Evolutionary conservation across 2,888 invertebrate species (phyloP), one percentile per base, ranked within the genome.

Genomic region (Aethes cnicana): DNA sequence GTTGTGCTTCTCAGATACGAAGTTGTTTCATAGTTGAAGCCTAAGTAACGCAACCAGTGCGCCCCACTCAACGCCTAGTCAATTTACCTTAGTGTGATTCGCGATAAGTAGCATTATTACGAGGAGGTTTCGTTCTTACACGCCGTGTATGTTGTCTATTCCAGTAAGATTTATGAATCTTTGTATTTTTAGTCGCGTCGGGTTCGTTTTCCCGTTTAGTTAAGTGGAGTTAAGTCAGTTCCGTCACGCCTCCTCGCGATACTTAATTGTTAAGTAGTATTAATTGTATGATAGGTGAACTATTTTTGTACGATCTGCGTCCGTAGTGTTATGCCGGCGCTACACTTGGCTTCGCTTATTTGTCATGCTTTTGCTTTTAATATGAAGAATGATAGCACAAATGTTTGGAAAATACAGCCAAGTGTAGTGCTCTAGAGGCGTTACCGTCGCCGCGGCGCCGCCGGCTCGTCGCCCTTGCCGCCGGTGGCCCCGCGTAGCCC

Each of bases 1-100:
- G n/a, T n/a, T n/a, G n/a, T n/a, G n/a, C n/a, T n/a, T n/a, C n/a
- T n/a, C n/a, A n/a, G n/a, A n/a, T n/a, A n/a, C n/a, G n/a, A n/a
- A n/a, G n/a, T n/a, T n/a, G n/a, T n/a, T n/a, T n/a, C n/a, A n/a
- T 36, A 50, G 36, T 50, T 30, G 36, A 44, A 50, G 50, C 50
- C 50, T 14, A 28, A 50, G 50, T 50, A 63, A 64, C 72, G 66
- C 62, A 68, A 66, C 61, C 72, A 62, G 72, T 68, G 81, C 76
- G 78, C 74, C 72, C 68, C 79, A 78, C 82, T 78, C 87, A 82
- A 84, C 81, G 81, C 85, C 89, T 89, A 89, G 89, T 89, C 89
- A 89, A 89, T 88, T 88, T 89, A 87, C 86, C 84, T 86, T 89
- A 89, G 88, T 89, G 89, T 89, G 88, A 89, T 89, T 87, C 80